A percentile compares a stretch with the other conserved stretches of the same genome.
Conservation (phyloP, 2,113 vertebrate genomes). For the Tiliqua scincoides region DNA sequence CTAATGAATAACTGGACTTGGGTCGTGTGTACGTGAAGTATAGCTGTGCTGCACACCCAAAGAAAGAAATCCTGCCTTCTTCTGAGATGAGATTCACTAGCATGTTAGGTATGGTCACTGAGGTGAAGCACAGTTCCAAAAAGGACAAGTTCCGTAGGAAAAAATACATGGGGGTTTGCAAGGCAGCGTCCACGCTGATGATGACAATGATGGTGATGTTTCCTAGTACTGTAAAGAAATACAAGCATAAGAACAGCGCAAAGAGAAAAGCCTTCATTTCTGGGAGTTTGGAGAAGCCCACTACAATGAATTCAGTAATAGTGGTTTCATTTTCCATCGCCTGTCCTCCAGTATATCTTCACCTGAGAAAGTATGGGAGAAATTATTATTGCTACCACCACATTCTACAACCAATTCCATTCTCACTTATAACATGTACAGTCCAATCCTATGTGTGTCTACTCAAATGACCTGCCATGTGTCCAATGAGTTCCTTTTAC, state of each 20-base stretch:
- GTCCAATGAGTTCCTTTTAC: too few relatives aligned
- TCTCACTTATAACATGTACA: too few relatives aligned
- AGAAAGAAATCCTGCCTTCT: constrained; percentile 46
- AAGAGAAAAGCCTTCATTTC: constrained; percentile 54
- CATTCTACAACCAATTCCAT: too few relatives aligned
- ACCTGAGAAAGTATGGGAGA: background rate
- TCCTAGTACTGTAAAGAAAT: constrained; percentile 52
- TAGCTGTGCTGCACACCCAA: constrained; percentile 49
- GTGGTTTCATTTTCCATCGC: constrained; percentile 23
- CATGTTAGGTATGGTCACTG: constrained; percentile 51
- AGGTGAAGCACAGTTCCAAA: constrained; percentile 54
- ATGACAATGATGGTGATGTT: constrained; percentile 49
- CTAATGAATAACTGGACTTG: constrained; percentile 21
- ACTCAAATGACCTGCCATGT: too few relatives aligned
- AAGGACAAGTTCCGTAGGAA: constrained; percentile 58
- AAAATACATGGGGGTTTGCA: constrained; percentile 66
- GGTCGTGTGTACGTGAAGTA: constrained; percentile 47
- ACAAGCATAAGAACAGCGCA: constrained; percentile 47
- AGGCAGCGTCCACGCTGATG: constrained; percentile 25
- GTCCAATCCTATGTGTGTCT: too few relatives aligned
- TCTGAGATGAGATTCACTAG: constrained; percentile 41
- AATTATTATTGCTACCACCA: background rate
- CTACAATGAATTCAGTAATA: constrained; percentile 47
- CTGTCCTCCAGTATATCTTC: background rate
- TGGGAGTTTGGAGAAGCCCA: constrained; percentile 38